Conservation (phyloP, 1,140 invertebrate species). For the Linepithema humile region DNA sequence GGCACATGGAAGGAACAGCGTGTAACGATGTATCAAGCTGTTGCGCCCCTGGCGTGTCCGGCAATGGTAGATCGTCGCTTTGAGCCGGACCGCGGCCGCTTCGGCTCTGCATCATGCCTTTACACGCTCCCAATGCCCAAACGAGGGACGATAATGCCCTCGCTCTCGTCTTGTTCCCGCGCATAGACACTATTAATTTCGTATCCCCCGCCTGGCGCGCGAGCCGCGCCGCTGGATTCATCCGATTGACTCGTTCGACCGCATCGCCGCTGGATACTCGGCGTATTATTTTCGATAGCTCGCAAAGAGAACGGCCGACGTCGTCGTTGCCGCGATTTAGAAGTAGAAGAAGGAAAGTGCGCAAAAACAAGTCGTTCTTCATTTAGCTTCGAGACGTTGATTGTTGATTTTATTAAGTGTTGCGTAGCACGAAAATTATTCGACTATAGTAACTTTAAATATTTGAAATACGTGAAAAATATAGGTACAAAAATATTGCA, state of each 20-base stretch:
- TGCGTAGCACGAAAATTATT: background rate
- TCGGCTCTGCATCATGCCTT: conserved; percentile 81
- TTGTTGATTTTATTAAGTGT: background rate
- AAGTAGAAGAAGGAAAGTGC: background rate
- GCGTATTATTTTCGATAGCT: conserved; percentile 37
- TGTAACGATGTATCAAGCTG: conserved; percentile 85
- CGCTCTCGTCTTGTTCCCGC: conserved; percentile 68
- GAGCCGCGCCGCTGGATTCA: conserved; percentile 64
- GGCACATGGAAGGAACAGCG: conserved; percentile 80
- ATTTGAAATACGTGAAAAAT: background rate
- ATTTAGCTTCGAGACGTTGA: background rate
- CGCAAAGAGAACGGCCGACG: background rate
- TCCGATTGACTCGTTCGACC: conserved; percentile 77
- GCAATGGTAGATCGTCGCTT: conserved; percentile 81
- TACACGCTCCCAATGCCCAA: conserved; percentile 82
- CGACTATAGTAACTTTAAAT: background rate
- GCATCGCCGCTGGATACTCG: conserved; percentile 42
- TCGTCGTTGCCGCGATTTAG: background rate
- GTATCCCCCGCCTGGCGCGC: conserved; percentile 68
- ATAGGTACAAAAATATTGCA: too few relatives aligned
- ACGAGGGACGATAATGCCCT: conserved; percentile 80
- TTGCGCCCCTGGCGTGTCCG: conserved; percentile 83
- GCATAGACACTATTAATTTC: conserved; percentile 84
- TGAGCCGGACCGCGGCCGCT: conserved; percentile 78
- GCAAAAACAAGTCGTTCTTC: background rate